Base-by-base conservation (phyloP, 1,140 invertebrate species). In the Acromyrmex heyeri region DNA sequence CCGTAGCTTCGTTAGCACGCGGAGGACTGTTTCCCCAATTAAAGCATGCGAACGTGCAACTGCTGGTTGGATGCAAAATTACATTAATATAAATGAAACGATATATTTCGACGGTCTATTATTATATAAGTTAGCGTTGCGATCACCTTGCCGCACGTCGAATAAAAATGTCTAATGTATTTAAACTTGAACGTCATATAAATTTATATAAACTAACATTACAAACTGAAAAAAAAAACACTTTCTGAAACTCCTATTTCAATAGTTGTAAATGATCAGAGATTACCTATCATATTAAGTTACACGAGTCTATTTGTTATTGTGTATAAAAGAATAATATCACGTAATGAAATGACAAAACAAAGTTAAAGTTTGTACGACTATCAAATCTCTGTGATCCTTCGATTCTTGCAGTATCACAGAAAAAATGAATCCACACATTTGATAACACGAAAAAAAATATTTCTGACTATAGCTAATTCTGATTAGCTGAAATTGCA, bases 1-100 rank as follows among this genome's bases (percentile, higher is more conserved):
- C 76, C 65, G 62, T 85, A 59, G 59, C 59, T 87, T 89, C 86
- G 87, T 87, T 83, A 69, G 70, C 64, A 34, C 70, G 24, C 61
- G 3, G 34, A 90, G 64, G n/a, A 65, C 81, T 89, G 87, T 88
- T 87, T 83, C 77, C 70, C 73, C 78, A 89, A 90, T 90, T 90
- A 90, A 73, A 72, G 69, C 85, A 57, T 65, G 85, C 62, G 55
- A 61, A 62, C 57, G 44, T 12, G n/a, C 85, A 38, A 77, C 82
- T 76, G 70, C 24, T 55, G 44, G 4, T 62, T 55, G 34, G 38
- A 64, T 21, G 57, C n/a, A 14, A 76, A 72, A 79, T 50, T 87
- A 57, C 48, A 59, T 72, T 65, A 62, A 75, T 48, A 61, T 34
- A 50, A 83, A 61, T 69, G n/a, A 82, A 55, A 72, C 6, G 12